Evolutionary conservation across 2,113 vertebrate genomes (phyloP), one percentile per base, ranked within the genome.

Genomic region (Aythya baeri): DNA sequence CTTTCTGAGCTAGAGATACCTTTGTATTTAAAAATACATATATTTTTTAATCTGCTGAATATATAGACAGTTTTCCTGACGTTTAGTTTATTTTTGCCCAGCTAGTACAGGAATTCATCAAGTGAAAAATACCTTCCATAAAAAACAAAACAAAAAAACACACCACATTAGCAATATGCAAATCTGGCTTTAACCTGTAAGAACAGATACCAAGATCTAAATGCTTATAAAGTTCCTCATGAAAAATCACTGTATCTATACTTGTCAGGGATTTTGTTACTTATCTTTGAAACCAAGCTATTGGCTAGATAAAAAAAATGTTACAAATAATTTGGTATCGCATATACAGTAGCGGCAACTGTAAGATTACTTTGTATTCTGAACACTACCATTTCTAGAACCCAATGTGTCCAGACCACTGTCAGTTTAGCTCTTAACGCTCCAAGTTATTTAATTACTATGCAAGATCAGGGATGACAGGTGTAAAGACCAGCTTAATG

Each of bases 271-370:
- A 93, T 86, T 96, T 55, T 91, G 50, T 71, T 91, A 62, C 16
- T 76, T 71, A n/a, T 94, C 62, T 91, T 72, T 66, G 41, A 66
- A 88, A 55, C 82, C 73, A 57, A 13, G 61, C 49, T 81, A 36
- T 2, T 76, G 18, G 4, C 9, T 20, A 88, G 32, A 86, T 23
- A 54, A 88, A 63, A 63, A 88, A 57, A 85, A 71, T 77, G 80
- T 70, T 85, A 58, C 77, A 86, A 96, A 73, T 66, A 91, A 88
- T 44, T 91, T 92, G 44, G 34, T 83, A 95, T n/a, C 75, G 96
- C 77, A 86, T 75, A 94, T 54, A 88, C 46, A 92, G 3, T 50
- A 32, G 58, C 86, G 54, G 54, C n/a, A 97, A 88, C 57, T 78
- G 15, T n/a, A 91, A 38, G 57, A 71, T 92, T 91, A 86, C 70